Percentiles rank a stretch among this genome's conserved stretches.
Conservation (phyloP, 2,797 vertebrate genomes). For the Acanthiza pusilla region DNA sequence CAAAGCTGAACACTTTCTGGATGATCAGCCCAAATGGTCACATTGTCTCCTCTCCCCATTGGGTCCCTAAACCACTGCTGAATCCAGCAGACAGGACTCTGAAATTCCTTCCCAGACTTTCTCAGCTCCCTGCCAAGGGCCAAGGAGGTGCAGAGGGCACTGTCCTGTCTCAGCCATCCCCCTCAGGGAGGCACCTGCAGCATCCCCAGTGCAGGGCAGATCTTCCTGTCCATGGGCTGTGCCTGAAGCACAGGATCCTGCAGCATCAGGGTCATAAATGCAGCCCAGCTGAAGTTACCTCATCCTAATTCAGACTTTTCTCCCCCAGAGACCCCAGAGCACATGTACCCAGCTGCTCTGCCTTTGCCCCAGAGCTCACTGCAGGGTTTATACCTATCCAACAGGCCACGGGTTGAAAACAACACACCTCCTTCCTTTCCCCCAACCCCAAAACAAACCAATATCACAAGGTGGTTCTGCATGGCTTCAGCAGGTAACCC, state of each 20-base stretch:
- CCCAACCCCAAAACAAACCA: neutral
- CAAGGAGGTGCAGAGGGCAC: neutral
- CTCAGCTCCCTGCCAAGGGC: neutral
- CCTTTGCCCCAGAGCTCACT: neutral
- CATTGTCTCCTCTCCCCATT: neutral
- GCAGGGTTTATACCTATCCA: accelerated
- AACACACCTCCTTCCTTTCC: neutral
- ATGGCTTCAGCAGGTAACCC: neutral
- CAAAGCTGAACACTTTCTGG: neutral
- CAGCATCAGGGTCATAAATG: accelerated
- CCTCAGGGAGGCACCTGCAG: neutral
- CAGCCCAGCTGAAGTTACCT: accelerated
- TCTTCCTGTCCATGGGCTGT: accelerated
- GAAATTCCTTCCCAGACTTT: neutral
- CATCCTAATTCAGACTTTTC: neutral
- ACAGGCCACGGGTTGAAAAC: neutral
- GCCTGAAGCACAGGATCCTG: neutral
- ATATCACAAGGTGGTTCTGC: neutral
- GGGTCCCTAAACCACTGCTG: neutral
- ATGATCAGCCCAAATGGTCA: neutral
- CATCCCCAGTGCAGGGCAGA: accelerated
- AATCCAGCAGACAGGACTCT: neutral
- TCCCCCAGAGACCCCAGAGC: neutral
- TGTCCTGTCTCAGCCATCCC: accelerated
- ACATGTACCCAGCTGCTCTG: neutral